A percentile compares a stretch with the other conserved stretches of the same genome.
Evolutionary conservation across 2,888 invertebrate species (phyloP).

Genomic region (Agrotis ipsilon): DNA sequence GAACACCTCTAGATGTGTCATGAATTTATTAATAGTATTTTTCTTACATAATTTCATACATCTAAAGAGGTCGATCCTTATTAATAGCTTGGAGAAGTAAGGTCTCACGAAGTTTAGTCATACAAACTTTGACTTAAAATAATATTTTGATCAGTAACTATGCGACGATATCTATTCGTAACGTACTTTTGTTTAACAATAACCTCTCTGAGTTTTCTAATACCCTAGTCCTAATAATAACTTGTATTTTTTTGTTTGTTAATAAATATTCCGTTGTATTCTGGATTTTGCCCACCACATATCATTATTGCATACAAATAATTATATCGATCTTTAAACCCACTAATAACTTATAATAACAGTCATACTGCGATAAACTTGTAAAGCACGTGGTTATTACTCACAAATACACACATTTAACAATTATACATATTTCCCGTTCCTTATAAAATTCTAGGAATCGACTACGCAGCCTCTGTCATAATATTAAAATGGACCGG

Average conservation of each 20-base stretch:
- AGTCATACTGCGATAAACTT: conserved; percentile 25
- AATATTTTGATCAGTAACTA: too few species aligned
- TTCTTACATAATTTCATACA: too few species aligned
- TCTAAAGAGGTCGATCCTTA: too few species aligned
- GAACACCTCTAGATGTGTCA: conserved; percentile 17
- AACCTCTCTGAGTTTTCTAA: too few species aligned
- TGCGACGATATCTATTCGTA: too few species aligned
- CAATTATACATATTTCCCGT: conserved; percentile 1
- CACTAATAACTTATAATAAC: background rate
- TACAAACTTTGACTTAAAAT: background rate
- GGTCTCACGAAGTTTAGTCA: background rate
- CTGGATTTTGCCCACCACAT: background rate
- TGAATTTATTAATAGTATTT: background rate
- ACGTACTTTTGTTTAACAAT: too few species aligned
- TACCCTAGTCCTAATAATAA: background rate
- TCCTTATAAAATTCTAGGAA: conserved; percentile 24
- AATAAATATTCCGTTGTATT: conserved; percentile 17
- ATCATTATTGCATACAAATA: conserved; percentile 4
- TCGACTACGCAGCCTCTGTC: background rate
- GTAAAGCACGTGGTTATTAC: conserved; percentile 9
- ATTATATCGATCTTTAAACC: conserved; percentile 14
- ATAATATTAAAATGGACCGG: background rate
- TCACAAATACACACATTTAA: background rate
- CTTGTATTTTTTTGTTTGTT: background rate
- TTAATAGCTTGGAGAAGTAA: too few species aligned